Base-by-base conservation (phyloP, 2,888 invertebrate species). In the Ametastegia equiseti region DNA sequence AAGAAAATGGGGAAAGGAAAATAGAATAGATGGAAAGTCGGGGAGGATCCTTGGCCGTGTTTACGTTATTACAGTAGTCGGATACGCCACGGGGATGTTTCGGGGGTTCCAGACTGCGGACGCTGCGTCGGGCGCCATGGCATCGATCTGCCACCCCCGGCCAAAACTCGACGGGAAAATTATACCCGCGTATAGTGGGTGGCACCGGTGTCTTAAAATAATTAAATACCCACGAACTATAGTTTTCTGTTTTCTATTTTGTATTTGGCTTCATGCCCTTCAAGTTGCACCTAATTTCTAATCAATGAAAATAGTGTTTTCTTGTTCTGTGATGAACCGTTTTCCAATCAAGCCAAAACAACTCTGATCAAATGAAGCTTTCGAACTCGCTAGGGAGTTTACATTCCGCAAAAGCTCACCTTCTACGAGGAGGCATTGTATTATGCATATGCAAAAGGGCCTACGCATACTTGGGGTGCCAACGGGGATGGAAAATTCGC, bases 81-180 rank as follows among this genome's bases (percentile, higher is more conserved):
- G 79, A 30, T 30, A 63, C 39, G 60, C 42, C 27, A 63, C 60
- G 80, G 82, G 83, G 54, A 86, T 86, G 82, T 85, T 82, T 82
- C 83, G 82, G 84, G 84, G 83, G 82, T 81, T 84, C 84, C 84
- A 88, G 89, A 89, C 90, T 89, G 89, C 88, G 87, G 89, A 89
- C 86, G 87, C 88, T 90, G 90, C 89, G 88, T 87, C 89, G 87
- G 88, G 88, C 90, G 91, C 90, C 90, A 87, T 86, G 87, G 83
- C 89, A 91, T 91, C 90, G 90, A 91, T 91, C 89, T 89, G 88
- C 83, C 71, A 67, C 80, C 67, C 84, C 83, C 85, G 83, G 85
- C 84, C 78, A 78, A 78, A 78, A 78, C 42, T 78, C 78, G 13
- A 30, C 60, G 63, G 13, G 6, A n/a, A 78, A 78, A 78, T 78